Base-by-base conservation (phyloP, 2,113 vertebrate genomes). In the Mungos mungo region DNA sequence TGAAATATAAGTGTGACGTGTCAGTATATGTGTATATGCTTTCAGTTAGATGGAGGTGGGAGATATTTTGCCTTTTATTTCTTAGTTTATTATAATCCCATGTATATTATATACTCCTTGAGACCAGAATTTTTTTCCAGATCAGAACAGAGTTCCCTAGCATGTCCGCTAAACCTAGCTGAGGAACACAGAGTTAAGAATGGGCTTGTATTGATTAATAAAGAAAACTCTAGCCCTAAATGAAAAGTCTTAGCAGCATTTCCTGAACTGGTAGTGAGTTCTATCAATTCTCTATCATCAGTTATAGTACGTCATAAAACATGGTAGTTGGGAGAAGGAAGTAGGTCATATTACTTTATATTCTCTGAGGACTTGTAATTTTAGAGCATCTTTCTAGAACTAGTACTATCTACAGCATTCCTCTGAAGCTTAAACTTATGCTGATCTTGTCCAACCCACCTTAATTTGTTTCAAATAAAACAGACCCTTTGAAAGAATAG, bases 391-490 rank as follows among this genome's bases (percentile, higher is more conserved):
- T 82, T 94, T 27, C 50, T 90, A 84, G 38, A 94, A 80, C 35
- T 96, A 33, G 60, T 25, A 2, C 2, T 90, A 35, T 33, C 11
- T 52, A 45, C 10, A 93, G 35, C 13, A 77, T 85, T 68, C 25
- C 21, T 81, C 91, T 93, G 47, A 94, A 88, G 83, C 1, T 91
- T 93, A 16, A 91, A 29, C 14, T 88, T 52, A n/a, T 35, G 2
- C 91, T 93, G 52, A 93, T 84, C 77, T 60, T 68, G 9, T 88
- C 60, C 19, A 76, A 85, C 5, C 2, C 33, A 72, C 15, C 7
- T 88, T 97, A 82, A 72, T 92, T 88, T 77, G 3, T 96, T 80
- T 96, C 27, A 92, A 87, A 79, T 92, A 45, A n/a, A 88, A 72
- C 2, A 68, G 16, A 12, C 7, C 13, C 18, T 94, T 52, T 35